A percentile compares a stretch with the other conserved stretches of the same genome.
Evolutionary conservation across 2,888 invertebrate genomes (phyloP).

Genomic region (Psylliodes chrysocephalus): DNA sequence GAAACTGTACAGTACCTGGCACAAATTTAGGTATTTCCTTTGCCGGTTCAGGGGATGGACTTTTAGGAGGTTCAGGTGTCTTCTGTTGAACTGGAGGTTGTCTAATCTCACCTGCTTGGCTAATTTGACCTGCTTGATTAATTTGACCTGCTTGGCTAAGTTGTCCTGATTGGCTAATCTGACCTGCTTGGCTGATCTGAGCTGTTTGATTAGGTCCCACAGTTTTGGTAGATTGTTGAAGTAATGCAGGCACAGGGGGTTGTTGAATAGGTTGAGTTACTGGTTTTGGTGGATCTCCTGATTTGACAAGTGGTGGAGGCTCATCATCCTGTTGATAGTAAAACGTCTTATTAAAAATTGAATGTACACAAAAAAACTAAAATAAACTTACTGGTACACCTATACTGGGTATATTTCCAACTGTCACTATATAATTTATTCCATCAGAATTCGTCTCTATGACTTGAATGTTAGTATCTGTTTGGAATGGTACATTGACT

Average conservation of each 20-base stretch:
- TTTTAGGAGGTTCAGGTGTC: conserved; percentile 21
- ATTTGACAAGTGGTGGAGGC: background rate
- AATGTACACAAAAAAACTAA: no score
- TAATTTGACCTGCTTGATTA: background rate
- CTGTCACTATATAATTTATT: conserved; percentile 83
- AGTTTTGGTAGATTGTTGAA: background rate
- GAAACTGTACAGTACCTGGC: conserved; percentile 61
- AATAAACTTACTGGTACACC: conserved; percentile 42
- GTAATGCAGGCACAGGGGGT: conserved; percentile 15
- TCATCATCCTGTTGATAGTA: background rate
- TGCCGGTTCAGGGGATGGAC: conserved; percentile 67
- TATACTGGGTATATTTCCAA: conserved; percentile 63
- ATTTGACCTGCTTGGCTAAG: background rate
- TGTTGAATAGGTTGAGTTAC: no score
- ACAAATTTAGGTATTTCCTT: conserved; percentile 69
- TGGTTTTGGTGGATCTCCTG: background rate
- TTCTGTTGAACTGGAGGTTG: conserved; percentile 5
- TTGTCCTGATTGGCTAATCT: background rate
- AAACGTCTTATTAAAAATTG: no score
- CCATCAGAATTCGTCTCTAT: conserved; percentile 78
- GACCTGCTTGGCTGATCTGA: background rate
- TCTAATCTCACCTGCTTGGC: background rate
- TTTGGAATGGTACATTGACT: conserved; percentile 76
- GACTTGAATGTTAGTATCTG: conserved; percentile 78
- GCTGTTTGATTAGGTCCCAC: background rate